Evolutionary conservation across 2,797 vertebrate species (phyloP).

Genomic region (Loris lydekkerianus): DNA sequence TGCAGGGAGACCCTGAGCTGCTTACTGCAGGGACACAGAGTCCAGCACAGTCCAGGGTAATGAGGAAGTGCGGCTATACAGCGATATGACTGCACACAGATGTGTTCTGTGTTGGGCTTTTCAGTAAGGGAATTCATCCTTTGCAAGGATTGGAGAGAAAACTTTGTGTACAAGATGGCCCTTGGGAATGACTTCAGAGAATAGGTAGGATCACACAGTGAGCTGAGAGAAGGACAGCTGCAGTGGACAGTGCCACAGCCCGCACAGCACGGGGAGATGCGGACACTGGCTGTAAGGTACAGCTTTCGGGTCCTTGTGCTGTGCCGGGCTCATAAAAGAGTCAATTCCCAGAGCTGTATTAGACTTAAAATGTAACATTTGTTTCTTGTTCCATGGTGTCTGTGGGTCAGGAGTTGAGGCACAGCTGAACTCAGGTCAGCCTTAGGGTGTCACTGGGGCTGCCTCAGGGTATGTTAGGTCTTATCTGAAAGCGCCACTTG

Average conservation of each 20-base stretch:
- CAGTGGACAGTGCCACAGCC: fast-evolving
- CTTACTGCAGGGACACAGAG: background rate
- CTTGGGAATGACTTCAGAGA: background rate
- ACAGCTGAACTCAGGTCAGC: background rate
- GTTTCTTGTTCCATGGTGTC: background rate
- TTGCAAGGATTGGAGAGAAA: background rate
- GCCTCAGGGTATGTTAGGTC: background rate
- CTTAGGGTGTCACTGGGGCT: background rate
- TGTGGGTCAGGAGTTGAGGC: background rate
- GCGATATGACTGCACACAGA: fast-evolving
- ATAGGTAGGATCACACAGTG: background rate
- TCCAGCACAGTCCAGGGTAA: fast-evolving
- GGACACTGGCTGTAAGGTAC: fast-evolving
- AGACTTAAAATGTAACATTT: background rate
- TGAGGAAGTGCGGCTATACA: background rate
- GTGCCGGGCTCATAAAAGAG: too few species aligned
- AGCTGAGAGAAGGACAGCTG: background rate
- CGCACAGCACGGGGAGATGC: fast-evolving
- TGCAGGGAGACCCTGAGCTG: background rate
- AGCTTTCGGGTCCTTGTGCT: background rate
- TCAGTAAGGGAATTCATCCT: background rate
- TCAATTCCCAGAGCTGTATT: background rate
- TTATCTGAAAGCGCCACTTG: background rate
- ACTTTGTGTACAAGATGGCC: background rate
- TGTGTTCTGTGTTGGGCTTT: background rate